Evolutionary conservation across 2,113 vertebrate species (phyloP).

Genomic region (Myiozetetes cayanensis): DNA sequence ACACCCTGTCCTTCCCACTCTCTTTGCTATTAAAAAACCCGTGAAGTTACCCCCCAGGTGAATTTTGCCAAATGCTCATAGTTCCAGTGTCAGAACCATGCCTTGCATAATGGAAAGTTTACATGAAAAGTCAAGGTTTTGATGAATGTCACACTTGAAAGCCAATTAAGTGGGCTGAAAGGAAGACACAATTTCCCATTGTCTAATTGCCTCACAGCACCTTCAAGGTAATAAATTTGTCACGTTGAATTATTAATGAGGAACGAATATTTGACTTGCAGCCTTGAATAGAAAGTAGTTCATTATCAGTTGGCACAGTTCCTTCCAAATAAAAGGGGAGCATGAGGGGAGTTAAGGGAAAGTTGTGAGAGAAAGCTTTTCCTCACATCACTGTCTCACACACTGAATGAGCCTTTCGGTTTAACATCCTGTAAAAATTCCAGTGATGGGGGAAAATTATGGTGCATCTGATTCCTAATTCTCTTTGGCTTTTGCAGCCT

Average conservation of each 20-base stretch:
- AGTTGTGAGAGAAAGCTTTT: constrained; percentile 40
- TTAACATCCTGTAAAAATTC: not conserved
- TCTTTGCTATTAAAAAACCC: not conserved
- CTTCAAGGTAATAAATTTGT: constrained; percentile 84
- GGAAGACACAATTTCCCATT: constrained; percentile 78
- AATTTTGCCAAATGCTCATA: not conserved
- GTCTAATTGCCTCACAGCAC: constrained; percentile 79
- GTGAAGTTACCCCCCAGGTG: not conserved
- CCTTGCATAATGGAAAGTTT: constrained; percentile 65
- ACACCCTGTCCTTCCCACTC: not conserved
- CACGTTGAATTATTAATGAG: constrained; percentile 84
- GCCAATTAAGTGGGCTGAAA: constrained; percentile 78
- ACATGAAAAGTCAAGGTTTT: constrained; percentile 76
- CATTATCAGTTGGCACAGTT: constrained; percentile 74
- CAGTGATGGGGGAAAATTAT: not conserved
- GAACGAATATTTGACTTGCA: constrained; percentile 77
- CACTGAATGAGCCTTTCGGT: not conserved
- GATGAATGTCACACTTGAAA: constrained; percentile 81
- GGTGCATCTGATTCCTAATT: not conserved
- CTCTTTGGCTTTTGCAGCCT: constrained; percentile 21
- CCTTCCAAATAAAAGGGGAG: constrained; percentile 62
- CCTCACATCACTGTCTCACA: constrained; percentile 9
- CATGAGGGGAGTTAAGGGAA: constrained; percentile 30
- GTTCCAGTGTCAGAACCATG: not conserved
- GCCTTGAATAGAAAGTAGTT: constrained; percentile 78